Evolutionary conservation across 1,140 invertebrate species (phyloP).

Genomic region (Elymnias hypermnestra): DNA sequence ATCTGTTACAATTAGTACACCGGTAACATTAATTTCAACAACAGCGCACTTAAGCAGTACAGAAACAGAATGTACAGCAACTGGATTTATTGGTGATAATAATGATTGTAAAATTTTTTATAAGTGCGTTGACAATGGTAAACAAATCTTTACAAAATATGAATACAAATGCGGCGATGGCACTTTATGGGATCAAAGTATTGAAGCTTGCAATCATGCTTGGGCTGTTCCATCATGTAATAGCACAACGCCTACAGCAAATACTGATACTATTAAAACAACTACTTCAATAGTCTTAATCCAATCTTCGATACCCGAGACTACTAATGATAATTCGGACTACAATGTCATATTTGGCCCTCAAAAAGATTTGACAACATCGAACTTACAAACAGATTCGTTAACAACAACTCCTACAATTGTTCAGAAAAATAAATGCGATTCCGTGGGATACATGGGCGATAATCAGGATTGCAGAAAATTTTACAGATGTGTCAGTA

Average conservation of each 20-base stretch:
- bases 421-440: background rate
- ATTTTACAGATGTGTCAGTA: constrained; percentile 82
- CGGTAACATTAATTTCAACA: constrained; percentile 18
- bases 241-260: constrained; percentile 7
- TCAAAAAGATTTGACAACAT: constrained; percentile 1
- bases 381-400: background rate
- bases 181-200: constrained; percentile 79
- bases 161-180: constrained; percentile 80
- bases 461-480: constrained; percentile 79
- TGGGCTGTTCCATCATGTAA: constrained; percentile 38
- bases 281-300: background rate
- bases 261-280: background rate
- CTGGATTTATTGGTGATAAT: constrained; percentile 74
- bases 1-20: constrained; percentile 10
- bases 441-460: constrained; percentile 70
- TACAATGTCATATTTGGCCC: constrained; percentile 12
- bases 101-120: constrained; percentile 79
- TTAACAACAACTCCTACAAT: constrained; percentile 10
- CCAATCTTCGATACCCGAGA: constrained; percentile 15
- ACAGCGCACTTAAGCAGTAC: constrained; percentile 8
- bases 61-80: constrained; percentile 29
- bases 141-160: constrained; percentile 76
- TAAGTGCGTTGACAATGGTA: constrained; percentile 79
- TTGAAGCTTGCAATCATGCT: constrained; percentile 79
- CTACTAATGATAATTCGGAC: constrained; percentile 11